Percentiles rank a stretch among this genome's conserved stretches.
Evolutionary conservation across 2,797 vertebrate genomes (phyloP).

Genomic region (Leucoraja ocellata): DNA sequence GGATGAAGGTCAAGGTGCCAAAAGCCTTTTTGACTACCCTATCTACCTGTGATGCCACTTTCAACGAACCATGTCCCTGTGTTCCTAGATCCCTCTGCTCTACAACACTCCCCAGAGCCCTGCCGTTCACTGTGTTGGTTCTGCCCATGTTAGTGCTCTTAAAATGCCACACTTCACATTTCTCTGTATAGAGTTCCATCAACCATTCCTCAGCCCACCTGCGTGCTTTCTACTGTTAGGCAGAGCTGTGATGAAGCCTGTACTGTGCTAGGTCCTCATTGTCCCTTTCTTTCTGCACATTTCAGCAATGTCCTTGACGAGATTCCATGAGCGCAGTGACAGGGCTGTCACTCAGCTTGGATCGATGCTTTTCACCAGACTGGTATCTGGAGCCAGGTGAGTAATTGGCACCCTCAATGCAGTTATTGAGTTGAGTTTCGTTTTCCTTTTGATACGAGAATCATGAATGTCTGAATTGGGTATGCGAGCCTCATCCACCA

Average conservation of each 20-base stretch:
- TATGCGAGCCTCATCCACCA: neutral
- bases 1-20: too few relatives aligned
- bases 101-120: too few relatives aligned
- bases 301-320: conserved; percentile 79
- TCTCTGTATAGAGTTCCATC: too few relatives aligned
- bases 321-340: conserved; percentile 59
- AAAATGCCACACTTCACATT: too few relatives aligned
- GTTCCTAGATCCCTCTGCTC: too few relatives aligned
- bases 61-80: too few relatives aligned
- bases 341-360: conserved; percentile 81
- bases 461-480: neutral
- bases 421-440: neutral
- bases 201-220: too few relatives aligned
- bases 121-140: too few relatives aligned
- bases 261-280: neutral
- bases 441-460: conserved; percentile 10
- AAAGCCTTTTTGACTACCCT: too few relatives aligned
- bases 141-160: too few relatives aligned
- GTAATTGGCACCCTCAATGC: neutral
- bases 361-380: conserved; percentile 96
- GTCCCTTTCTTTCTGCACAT: neutral
- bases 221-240: neutral
- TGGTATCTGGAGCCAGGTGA: conserved; percentile 94
- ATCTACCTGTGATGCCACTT: too few relatives aligned
- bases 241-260: neutral